Percentiles rank a stretch among this genome's conserved stretches.
These are phyloP conservation scores for Altica lythri DNA, from an alignment of 2,888 invertebrate species.

Conservation along the genomic window DNA sequence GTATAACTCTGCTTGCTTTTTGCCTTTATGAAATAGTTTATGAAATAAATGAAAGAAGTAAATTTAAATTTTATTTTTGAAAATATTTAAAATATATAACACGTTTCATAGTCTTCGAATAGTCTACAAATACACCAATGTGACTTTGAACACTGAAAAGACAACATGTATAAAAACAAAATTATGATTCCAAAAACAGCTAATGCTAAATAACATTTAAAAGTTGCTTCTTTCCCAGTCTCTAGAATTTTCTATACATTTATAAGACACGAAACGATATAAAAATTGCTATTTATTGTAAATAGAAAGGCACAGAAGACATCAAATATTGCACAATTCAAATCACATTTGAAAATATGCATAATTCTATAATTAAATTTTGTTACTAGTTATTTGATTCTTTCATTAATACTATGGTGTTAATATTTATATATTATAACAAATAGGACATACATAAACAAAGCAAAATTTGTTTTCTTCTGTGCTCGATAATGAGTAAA, in stretches of 20 bases:
- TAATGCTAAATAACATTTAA: constrained; percentile 19
- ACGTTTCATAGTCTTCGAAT: constrained; percentile 12
- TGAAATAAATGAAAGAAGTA: no score
- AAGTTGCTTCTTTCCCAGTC: constrained; percentile 20
- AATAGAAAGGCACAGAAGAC: constrained; percentile 1
- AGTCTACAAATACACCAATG: constrained; percentile 10
- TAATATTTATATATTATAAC: no score
- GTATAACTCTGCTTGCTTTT: no score
- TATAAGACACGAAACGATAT: constrained; percentile 14
- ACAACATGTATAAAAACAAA: constrained; percentile 23
- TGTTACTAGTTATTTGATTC: no score
- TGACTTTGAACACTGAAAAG: constrained; percentile 15
- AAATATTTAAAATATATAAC: constrained; percentile 15
- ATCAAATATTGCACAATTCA: no score
- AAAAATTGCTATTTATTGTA: constrained; percentile 3
- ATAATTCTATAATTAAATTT: no score
- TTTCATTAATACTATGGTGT: no score
- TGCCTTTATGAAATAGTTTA: no score
- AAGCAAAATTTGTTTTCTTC: no score
- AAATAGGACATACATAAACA: no score
- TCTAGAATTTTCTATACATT: constrained; percentile 20
- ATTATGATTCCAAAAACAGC: constrained; percentile 24
- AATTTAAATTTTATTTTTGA: constrained; percentile 16
- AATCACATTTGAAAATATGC: no score
- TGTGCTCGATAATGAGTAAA: no score